phyloP scores from a whole-genome alignment of 2,888 invertebrate species.

The Tethea ocularis region DNA sequence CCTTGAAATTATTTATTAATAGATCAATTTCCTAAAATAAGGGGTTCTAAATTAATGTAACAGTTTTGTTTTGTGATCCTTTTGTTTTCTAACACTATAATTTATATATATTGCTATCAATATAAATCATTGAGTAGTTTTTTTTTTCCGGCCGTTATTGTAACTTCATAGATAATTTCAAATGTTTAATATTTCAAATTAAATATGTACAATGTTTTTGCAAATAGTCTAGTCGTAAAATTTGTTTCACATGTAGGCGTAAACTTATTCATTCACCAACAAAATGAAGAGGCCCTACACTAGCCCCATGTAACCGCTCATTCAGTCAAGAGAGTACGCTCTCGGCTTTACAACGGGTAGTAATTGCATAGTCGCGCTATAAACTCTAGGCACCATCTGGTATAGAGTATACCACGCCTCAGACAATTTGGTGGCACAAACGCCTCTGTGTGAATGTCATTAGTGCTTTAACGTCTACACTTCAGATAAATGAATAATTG shows the following conservation, averaged over 20 bases:
- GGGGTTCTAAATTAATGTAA: background rate
- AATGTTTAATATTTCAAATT: no score
- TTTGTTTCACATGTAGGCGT: background rate
- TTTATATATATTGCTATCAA: no score
- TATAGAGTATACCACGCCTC: background rate
- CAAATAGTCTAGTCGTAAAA: no score
- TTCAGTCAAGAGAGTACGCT: conserved; percentile 19
- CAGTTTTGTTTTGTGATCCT: background rate
- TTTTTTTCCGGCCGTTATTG: no score
- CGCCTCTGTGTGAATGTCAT: conserved; percentile 1
- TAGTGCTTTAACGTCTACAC: background rate
- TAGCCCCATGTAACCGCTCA: conserved; percentile 12
- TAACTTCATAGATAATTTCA: no score
- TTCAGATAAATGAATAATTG: background rate
- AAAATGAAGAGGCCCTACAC: conserved; percentile 15
- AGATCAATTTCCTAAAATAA: background rate
- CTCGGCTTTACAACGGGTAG: conserved; percentile 22
- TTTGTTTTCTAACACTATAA: background rate
- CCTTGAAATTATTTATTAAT: conserved; percentile 3
- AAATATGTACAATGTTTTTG: no score
- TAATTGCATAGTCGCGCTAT: conserved; percentile 30
- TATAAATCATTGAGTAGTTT: no score
- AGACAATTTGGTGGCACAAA: conserved; percentile 3
- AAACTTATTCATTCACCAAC: background rate
- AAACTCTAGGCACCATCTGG: conserved; percentile 31